Evolutionary conservation across 2,888 invertebrate species (phyloP).

Genomic region (Pseudoips prasinana): DNA sequence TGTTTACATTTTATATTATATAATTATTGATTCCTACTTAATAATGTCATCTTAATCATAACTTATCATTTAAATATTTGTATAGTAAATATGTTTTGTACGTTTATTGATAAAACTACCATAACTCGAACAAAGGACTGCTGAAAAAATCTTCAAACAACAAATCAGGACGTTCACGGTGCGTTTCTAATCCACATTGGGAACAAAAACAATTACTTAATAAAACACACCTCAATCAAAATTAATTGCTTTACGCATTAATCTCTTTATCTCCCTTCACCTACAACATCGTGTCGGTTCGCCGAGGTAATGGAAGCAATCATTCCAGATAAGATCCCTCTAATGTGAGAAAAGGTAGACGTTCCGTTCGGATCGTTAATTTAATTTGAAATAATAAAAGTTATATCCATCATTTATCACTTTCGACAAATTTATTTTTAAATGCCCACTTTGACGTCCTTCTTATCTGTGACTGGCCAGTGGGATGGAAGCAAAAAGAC

Average conservation of each 20-base stretch:
- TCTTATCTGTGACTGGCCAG: slow-evolving; percentile 69
- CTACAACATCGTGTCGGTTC: slow-evolving; percentile 75
- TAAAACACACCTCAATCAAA: slow-evolving; percentile 81
- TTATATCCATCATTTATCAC: slow-evolving; percentile 81
- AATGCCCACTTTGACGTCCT: slow-evolving; percentile 72
- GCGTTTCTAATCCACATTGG: slow-evolving; percentile 68
- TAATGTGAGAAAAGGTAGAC: slow-evolving; percentile 81
- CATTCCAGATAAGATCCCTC: slow-evolving; percentile 79
- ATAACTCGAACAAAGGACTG: slow-evolving; percentile 11
- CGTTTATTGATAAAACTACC: slow-evolving; percentile 1
- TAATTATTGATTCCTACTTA: no score
- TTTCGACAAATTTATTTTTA: slow-evolving; percentile 82
- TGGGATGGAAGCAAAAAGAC: slow-evolving; percentile 56
- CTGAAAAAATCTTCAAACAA: slow-evolving; percentile 31
- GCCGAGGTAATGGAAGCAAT: slow-evolving; percentile 79
- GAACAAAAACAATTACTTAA: slow-evolving; percentile 79
- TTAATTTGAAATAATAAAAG: slow-evolving; percentile 81
- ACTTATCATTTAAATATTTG: no score
- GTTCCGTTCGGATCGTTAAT: slow-evolving; percentile 74
- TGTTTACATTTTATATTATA: no score
- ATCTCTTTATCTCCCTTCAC: slow-evolving; percentile 76
- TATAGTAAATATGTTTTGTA: slow-evolving; percentile 7
- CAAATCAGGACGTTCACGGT: slow-evolving; percentile 44
- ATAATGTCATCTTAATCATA: no score
- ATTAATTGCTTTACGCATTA: slow-evolving; percentile 81